phyloP scores from a whole-genome alignment of 2,797 vertebrate genomes.

The Lycodopsis pacificus region DNA sequence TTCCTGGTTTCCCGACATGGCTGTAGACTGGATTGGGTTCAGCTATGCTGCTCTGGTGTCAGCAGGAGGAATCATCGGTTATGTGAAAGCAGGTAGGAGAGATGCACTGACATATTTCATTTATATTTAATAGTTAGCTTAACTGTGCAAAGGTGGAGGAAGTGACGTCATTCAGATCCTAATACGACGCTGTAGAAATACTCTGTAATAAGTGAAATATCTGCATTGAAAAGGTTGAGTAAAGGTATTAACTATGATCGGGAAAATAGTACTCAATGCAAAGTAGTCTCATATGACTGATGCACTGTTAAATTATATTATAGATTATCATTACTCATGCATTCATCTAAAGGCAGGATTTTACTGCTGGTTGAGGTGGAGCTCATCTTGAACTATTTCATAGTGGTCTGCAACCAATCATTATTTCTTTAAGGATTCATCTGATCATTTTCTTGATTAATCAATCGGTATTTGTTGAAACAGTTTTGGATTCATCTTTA shows the following conservation, averaged over 20 bases:
- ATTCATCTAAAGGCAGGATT: background rate
- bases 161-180: background rate
- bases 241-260: too few relatives aligned
- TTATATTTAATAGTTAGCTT: too few relatives aligned
- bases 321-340: background rate
- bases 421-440: background rate
- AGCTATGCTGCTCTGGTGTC: constrained; percentile 88
- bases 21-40: constrained; percentile 89
- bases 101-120: background rate
- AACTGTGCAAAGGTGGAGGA: too few relatives aligned
- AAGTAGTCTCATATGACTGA: background rate
- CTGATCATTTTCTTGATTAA: background rate
- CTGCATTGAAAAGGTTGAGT: too few relatives aligned
- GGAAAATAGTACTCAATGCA: too few relatives aligned
- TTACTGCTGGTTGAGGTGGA: too few relatives aligned
- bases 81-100: constrained; percentile 88
- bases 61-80: constrained; percentile 89
- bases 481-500: background rate
- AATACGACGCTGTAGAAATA: background rate
- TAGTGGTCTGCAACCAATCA: background rate
- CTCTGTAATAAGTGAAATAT: background rate
- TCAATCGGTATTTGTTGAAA: background rate
- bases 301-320: background rate
- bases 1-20: constrained; percentile 66
- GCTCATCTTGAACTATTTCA: too few relatives aligned